phyloP scores from a whole-genome alignment of 2,797 vertebrate genomes.

The Gymnothorax reevesii region DNA sequence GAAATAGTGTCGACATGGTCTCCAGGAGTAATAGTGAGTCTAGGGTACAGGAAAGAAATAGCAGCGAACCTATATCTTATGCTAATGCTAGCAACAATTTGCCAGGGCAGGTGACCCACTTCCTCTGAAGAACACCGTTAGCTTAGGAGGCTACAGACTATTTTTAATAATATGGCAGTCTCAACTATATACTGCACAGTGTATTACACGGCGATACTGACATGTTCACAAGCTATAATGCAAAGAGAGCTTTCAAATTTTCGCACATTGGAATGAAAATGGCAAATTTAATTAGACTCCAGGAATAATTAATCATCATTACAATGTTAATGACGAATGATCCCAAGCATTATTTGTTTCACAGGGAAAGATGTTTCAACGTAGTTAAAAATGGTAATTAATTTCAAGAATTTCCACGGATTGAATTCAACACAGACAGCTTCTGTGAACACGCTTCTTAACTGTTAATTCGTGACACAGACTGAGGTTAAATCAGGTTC shows the following conservation, averaged over 20 bases:
- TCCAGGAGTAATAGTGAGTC: neutral
- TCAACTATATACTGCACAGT: neutral
- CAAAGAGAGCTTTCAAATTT: slow-evolving; percentile 1
- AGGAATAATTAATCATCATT: slow-evolving; percentile 74
- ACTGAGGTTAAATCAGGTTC: neutral
- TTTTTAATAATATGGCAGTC: neutral
- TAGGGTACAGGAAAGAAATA: neutral
- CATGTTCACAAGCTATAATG: neutral
- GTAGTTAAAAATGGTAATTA: slow-evolving; percentile 62
- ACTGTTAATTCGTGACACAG: neutral
- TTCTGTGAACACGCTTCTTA: neutral
- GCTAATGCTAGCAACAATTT: neutral
- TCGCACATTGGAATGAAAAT: slow-evolving; percentile 49
- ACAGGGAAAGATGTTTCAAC: slow-evolving; percentile 59
- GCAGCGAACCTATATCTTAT: neutral
- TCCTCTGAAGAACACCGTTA: neutral
- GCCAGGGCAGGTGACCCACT: neutral
- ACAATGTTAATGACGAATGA: slow-evolving; percentile 67
- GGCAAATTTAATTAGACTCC: slow-evolving; percentile 65
- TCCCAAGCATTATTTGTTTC: slow-evolving; percentile 55
- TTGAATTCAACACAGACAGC: slow-evolving; percentile 28
- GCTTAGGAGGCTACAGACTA: neutral
- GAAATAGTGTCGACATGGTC: neutral
- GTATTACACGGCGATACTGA: neutral
- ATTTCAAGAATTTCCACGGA: slow-evolving; percentile 34